Conservation (phyloP, 2,113 vertebrate genomes). For the Macroglossus sobrinus region DNA sequence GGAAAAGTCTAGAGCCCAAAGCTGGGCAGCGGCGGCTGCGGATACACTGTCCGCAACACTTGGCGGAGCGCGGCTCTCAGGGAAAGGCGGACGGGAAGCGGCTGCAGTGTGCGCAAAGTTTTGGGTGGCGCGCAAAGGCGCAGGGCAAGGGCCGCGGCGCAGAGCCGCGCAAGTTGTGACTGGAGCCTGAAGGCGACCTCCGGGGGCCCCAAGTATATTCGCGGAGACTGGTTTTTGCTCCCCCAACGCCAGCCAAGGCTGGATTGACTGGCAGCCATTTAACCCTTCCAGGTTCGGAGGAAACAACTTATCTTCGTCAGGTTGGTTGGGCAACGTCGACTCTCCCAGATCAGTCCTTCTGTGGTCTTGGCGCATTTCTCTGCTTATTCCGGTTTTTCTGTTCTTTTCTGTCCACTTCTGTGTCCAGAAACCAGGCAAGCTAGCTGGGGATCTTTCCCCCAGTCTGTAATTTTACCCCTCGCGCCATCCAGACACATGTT, state of each 20-base stretch:
- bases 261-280: not conserved
- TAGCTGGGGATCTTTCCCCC: not conserved
- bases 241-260: not conserved
- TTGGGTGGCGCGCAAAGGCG: slow-evolving; percentile 67
- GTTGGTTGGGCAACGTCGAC: not conserved
- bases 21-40: not conserved
- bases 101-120: slow-evolving; percentile 74
- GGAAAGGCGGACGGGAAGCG: not conserved
- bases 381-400: not conserved
- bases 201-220: not conserved
- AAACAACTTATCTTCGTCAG: slow-evolving; percentile 44
- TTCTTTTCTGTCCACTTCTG: not conserved
- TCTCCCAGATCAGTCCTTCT: not conserved
- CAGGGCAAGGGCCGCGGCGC: not conserved
- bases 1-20: slow-evolving; percentile 43
- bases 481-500: not conserved
- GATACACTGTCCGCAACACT: not conserved
- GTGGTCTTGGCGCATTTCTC: not conserved
- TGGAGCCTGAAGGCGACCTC: not conserved
- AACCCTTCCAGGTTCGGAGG: not conserved
- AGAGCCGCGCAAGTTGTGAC: slow-evolving; percentile 53
- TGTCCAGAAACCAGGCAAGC: not conserved
- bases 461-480: not conserved
- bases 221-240: not conserved
- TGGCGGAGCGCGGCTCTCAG: slow-evolving; percentile 12